These are phyloP conservation scores for Plutomurus gul DNA, from an alignment of 1,140 invertebrate species.

Conservation along the genomic window DNA sequence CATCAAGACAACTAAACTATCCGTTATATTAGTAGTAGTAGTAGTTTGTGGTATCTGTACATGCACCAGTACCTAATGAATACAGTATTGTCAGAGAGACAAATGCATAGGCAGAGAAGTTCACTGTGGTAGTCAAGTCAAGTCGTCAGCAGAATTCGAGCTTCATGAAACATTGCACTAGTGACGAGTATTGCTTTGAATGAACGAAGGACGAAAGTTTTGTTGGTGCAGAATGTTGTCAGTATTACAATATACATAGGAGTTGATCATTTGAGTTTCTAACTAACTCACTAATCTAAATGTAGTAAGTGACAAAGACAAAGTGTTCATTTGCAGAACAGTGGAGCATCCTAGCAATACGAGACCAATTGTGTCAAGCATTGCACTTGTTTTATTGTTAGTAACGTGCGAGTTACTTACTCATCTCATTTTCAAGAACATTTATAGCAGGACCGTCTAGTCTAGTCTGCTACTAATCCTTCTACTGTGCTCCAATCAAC, in stretches of 20 bases:
- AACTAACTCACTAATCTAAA: background rate
- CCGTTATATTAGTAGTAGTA: constrained; percentile 4
- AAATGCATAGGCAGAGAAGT: too few species aligned
- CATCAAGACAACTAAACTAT: background rate
- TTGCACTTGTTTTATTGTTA: too few species aligned
- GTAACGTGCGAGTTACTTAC: too few species aligned
- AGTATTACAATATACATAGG: background rate
- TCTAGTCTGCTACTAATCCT: too few species aligned
- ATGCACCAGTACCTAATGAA: too few species aligned
- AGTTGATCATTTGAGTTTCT: background rate
- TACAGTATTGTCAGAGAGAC: too few species aligned
- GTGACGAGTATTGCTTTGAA: background rate
- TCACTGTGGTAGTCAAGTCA: background rate
- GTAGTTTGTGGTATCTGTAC: too few species aligned
- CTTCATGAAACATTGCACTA: background rate
- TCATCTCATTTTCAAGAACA: too few species aligned
- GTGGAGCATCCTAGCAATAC: background rate
- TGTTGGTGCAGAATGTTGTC: background rate
- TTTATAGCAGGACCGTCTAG: too few species aligned
- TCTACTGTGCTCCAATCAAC: too few species aligned
- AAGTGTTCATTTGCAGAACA: background rate
- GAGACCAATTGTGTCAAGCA: background rate
- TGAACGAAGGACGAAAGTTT: constrained; percentile 20
- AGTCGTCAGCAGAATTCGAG: background rate
- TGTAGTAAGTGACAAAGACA: background rate